phyloP scores from a whole-genome alignment of 1,140 invertebrate genomes.

The Heliconius eleuchia region DNA sequence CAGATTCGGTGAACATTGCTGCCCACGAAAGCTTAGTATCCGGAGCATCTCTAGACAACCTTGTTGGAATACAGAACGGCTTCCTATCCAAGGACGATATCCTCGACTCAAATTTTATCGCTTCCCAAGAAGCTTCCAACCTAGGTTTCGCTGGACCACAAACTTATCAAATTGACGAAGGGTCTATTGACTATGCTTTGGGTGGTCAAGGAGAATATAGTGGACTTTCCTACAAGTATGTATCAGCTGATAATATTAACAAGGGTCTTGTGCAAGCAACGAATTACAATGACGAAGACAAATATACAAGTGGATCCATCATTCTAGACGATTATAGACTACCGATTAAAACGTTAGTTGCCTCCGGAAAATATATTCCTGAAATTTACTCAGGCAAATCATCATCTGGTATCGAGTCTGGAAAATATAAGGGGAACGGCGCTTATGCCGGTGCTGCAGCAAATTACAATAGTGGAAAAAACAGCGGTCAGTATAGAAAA shows the following conservation, averaged over 20 bases:
- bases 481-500: slow-evolving; percentile 35
- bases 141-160: slow-evolving; percentile 41
- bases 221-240: slow-evolving; percentile 44
- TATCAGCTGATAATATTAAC: slow-evolving; percentile 44
- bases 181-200: slow-evolving; percentile 31
- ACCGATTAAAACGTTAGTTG: slow-evolving; percentile 43
- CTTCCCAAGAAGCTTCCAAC: slow-evolving; percentile 61
- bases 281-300: slow-evolving; percentile 48
- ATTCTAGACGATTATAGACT: slow-evolving; percentile 71
- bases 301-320: slow-evolving; percentile 69
- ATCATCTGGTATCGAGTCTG: slow-evolving; percentile 38
- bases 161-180: slow-evolving; percentile 41
- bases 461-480: slow-evolving; percentile 25
- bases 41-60: slow-evolving; percentile 71
- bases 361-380: slow-evolving; percentile 26
- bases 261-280: slow-evolving; percentile 57
- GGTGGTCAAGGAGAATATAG: slow-evolving; percentile 42
- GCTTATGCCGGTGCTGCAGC: slow-evolving; percentile 31
- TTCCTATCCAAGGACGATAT: slow-evolving; percentile 61
- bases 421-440: slow-evolving; percentile 36
- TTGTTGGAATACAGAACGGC: slow-evolving; percentile 74
- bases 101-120: slow-evolving; percentile 63
- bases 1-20: slow-evolving; percentile 75
- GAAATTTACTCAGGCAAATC: slow-evolving; percentile 19
- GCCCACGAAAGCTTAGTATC: slow-evolving; percentile 76